phyloP scores from a whole-genome alignment of 2,113 vertebrate species.

The Deroptyus accipitrinus region DNA sequence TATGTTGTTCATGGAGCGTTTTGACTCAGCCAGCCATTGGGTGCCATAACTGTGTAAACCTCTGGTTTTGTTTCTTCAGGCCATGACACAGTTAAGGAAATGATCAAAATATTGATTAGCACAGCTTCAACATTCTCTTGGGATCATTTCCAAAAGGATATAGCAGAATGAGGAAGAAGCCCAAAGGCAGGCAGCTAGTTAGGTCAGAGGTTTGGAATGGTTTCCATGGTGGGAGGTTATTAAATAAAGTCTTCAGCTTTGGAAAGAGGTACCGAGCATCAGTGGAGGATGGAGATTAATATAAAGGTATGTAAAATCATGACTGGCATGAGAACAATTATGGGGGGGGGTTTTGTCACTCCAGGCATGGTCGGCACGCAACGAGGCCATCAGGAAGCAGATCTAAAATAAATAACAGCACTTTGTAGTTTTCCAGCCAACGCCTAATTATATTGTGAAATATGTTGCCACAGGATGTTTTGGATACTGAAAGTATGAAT shows the following conservation, averaged over 20 bases:
- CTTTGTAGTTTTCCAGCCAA: constrained; percentile 63
- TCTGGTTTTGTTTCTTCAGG: neutral
- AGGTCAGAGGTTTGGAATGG: neutral
- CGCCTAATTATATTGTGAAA: constrained; percentile 62
- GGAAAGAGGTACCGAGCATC: neutral
- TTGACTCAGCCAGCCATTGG: neutral
- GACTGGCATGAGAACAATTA: neutral
- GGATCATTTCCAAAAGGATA: neutral
- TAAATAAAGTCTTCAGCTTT: neutral
- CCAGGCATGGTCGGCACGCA: constrained; percentile 4
- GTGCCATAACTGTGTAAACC: neutral
- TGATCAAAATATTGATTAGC: neutral
- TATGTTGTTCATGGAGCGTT: neutral
- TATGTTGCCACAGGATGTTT: constrained; percentile 68
- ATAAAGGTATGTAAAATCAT: constrained; percentile 35
- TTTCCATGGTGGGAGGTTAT: neutral
- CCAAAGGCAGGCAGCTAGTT: neutral
- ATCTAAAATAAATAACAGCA: constrained; percentile 65
- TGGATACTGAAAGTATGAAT: constrained; percentile 63
- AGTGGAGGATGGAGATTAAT: neutral
- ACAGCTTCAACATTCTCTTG: neutral
- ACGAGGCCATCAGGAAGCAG: constrained; percentile 52
- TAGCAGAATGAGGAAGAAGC: neutral
- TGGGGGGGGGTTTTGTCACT: neutral
- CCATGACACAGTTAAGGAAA: neutral